These are phyloP conservation scores for Hydriomena furcata DNA, from an alignment of 2,888 invertebrate species.

Conservation along the genomic window DNA sequence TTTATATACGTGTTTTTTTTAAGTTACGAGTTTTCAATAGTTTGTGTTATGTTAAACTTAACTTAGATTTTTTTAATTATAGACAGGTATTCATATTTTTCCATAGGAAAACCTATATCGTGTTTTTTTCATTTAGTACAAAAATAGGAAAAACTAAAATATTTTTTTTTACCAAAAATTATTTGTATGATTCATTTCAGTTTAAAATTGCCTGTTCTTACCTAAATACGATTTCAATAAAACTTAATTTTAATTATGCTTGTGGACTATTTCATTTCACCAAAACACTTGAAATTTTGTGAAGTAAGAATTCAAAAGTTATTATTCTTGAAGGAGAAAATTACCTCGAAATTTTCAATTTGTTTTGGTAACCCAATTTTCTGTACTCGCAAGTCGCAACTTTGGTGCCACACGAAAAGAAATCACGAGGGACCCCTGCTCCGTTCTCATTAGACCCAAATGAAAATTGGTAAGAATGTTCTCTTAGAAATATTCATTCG, in stretches of 20 bases:
- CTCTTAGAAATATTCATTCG: constrained; percentile 1
- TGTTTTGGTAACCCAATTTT: constrained; percentile 73
- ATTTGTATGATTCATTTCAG: no score
- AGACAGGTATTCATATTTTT: no score
- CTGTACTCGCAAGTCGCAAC: constrained; percentile 63
- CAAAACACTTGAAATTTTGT: constrained; percentile 17
- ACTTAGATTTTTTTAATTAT: no score
- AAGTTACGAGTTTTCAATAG: no score
- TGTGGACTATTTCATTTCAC: background rate
- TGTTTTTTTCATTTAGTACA: no score
- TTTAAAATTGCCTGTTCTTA: no score
- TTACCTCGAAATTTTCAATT: constrained; percentile 76
- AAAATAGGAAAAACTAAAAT: no score
- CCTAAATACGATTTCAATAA: no score
- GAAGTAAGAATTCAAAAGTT: constrained; percentile 44
- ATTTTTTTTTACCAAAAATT: no score
- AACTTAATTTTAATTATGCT: background rate
- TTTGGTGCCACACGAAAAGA: constrained; percentile 66
- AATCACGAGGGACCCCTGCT: constrained; percentile 52
- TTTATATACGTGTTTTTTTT: no score
- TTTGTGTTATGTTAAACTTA: no score
- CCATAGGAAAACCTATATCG: no score
- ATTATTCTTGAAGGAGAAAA: constrained; percentile 69
- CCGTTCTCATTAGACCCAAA: constrained; percentile 47
- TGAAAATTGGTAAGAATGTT: constrained; percentile 18